These are phyloP conservation scores for Oreochromis grahami DNA, from an alignment of 2,797 vertebrate species.

Conservation along the genomic window DNA sequence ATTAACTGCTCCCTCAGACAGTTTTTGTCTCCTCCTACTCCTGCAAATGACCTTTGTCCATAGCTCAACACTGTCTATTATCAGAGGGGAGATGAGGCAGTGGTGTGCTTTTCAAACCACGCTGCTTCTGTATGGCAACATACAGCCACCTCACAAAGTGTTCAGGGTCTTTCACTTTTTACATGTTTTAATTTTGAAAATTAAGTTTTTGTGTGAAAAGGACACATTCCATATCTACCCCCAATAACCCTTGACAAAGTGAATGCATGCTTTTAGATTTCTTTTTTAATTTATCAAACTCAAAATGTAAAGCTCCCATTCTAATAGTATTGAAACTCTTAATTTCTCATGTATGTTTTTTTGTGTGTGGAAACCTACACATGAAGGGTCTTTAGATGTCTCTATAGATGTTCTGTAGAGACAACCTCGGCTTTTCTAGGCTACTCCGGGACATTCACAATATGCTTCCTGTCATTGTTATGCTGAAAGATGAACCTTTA, in stretches of 20 bases:
- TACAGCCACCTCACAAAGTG: not conserved
- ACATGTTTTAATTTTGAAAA: not conserved
- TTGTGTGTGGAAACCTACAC: not conserved
- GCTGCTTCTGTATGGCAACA: not conserved
- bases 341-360: not conserved
- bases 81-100: slow-evolving; percentile 8
- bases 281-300: not conserved
- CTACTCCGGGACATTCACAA: too few relatives aligned
- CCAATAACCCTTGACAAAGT: not conserved
- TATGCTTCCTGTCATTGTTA: not conserved
- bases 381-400: not conserved
- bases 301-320: not conserved
- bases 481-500: not conserved
- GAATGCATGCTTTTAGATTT: not conserved
- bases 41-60: slow-evolving; percentile 10
- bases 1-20: slow-evolving; percentile 29
- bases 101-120: not conserved
- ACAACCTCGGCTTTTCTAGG: not conserved
- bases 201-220: not conserved
- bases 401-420: not conserved
- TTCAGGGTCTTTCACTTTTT: not conserved
- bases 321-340: not conserved
- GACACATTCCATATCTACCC: not conserved
- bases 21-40: not conserved
- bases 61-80: not conserved